A percentile compares a stretch with the other conserved stretches of the same genome.
phyloP scores from a whole-genome alignment of 64 coral and sea anemone genomes.

The Montipora efflorescens region DNA sequence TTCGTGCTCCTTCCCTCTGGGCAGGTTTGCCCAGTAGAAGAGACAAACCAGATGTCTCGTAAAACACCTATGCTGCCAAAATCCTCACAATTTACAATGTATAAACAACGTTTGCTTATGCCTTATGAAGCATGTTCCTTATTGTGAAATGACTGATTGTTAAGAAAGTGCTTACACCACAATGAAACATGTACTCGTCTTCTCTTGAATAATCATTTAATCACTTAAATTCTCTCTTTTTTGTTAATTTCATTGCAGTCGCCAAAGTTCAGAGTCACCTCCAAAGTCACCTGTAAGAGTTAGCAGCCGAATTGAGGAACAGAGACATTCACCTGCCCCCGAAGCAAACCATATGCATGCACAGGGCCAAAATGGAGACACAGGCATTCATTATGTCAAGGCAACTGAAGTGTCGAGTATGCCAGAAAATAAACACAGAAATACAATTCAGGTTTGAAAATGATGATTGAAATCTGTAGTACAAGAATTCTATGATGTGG shows the following conservation, averaged over 20 bases:
- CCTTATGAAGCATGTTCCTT: no score
- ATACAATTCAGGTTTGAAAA: constrained; percentile 24
- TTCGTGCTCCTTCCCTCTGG: no score
- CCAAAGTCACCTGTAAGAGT: constrained; percentile 39
- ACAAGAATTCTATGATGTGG: no score
- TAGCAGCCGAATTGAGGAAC: constrained; percentile 40
- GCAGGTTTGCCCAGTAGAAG: no score
- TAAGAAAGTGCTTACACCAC: no score
- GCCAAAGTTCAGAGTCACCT: constrained; percentile 36
- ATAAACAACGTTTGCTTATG: no score
- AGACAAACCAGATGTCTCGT: no score
- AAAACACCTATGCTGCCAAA: no score
- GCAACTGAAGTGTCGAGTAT: constrained; percentile 31
- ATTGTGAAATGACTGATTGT: no score
- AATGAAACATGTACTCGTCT: no score
- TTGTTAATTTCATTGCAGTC: background rate
- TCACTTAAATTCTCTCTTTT: background rate
- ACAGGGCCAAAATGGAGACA: constrained; percentile 33
- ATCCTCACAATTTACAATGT: no score
- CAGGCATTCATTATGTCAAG: constrained; percentile 19
- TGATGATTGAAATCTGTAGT: background rate
- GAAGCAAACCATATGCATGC: constrained; percentile 11
- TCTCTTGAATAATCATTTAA: background rate
- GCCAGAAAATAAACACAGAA: constrained; percentile 26
- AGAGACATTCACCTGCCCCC: background rate